A percentile compares a stretch with the other conserved stretches of the same genome.
phyloP scores from a whole-genome alignment of 2,888 invertebrate species.

The Erebia epiphron region DNA sequence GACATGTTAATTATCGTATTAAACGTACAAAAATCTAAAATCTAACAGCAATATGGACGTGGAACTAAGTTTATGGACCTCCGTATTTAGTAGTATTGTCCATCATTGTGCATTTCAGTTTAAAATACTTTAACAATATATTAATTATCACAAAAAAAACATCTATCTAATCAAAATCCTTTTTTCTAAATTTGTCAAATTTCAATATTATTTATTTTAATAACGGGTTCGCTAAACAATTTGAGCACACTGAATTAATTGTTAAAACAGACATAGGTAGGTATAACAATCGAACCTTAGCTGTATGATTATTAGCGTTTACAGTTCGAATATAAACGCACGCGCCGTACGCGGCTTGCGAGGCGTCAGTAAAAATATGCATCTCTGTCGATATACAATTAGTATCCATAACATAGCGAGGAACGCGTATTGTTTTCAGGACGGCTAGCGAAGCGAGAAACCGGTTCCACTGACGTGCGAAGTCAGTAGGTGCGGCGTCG shows the following conservation, averaged over 20 bases:
- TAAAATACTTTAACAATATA: constrained; percentile 52
- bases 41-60: constrained; percentile 69
- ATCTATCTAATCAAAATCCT: constrained; percentile 33
- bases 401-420: no score
- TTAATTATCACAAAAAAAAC: constrained; percentile 69
- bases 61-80: constrained; percentile 75
- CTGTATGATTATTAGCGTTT: no score
- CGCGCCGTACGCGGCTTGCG: no score
- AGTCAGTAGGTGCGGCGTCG: no score
- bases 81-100: constrained; percentile 76
- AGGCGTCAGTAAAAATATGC: no score
- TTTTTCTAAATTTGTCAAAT: constrained; percentile 30
- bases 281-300: no score
- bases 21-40: constrained; percentile 69
- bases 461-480: no score
- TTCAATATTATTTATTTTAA: constrained; percentile 33
- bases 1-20: constrained; percentile 51
- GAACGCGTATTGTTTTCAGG: no score
- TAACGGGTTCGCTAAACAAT: constrained; percentile 40
- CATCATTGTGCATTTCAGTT: constrained; percentile 74
- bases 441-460: no score
- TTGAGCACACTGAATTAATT: constrained; percentile 60
- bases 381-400: no score
- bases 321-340: no score
- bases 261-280: no score